Evolutionary conservation across 2,797 vertebrate genomes (phyloP).

Genomic region (Chromobotia macracanthus): DNA sequence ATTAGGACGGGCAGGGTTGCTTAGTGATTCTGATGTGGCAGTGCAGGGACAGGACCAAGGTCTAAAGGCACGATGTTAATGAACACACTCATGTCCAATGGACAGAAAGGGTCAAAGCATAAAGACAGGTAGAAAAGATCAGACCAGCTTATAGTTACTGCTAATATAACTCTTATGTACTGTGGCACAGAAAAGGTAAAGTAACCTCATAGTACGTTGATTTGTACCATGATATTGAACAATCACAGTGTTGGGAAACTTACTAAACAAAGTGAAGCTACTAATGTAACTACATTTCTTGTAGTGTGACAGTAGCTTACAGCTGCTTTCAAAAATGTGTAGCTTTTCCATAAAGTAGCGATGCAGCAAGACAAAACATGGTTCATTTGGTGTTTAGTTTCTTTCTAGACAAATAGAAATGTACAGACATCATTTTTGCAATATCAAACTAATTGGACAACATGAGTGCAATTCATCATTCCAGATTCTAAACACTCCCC

Average conservation of each 20-base stretch:
- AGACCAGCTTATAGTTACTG: neutral
- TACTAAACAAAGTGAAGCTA: neutral
- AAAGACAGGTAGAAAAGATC: constrained; percentile 1
- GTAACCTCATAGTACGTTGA: neutral
- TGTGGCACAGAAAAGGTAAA: neutral
- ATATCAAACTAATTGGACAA: too few relatives aligned
- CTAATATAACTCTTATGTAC: neutral
- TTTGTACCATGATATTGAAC: neutral
- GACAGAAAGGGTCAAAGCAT: constrained; percentile 9
- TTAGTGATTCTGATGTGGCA: constrained; percentile 33
- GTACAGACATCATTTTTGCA: neutral
- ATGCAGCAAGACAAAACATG: constrained; percentile 8
- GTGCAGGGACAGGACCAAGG: constrained; percentile 9
- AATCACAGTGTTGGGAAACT: neutral
- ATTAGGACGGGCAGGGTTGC: constrained; percentile 7
- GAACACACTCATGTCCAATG: constrained; percentile 12
- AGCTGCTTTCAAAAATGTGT: neutral
- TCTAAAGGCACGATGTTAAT: neutral
- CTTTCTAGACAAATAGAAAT: too few relatives aligned
- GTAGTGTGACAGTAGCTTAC: neutral
- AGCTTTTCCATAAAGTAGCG: neutral
- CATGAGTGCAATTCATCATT: too few relatives aligned
- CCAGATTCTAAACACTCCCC: neutral
- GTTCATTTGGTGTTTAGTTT: neutral
- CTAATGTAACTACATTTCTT: neutral